Conservation (phyloP, 2,113 vertebrate species). For the Talpa occidentalis region DNA sequence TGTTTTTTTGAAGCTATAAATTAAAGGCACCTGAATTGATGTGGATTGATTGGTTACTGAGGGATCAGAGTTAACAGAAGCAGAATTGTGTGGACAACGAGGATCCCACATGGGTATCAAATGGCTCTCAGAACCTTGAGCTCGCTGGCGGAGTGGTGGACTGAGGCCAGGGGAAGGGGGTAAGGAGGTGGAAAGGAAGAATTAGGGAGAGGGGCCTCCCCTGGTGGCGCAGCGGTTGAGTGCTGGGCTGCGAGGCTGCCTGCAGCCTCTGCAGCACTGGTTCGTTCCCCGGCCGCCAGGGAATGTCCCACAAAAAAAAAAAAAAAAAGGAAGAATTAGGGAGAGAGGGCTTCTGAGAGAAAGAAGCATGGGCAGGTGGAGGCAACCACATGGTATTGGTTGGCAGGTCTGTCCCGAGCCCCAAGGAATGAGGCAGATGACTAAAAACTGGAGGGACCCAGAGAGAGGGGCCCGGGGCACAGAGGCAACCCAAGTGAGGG, state of each 20-base stretch:
- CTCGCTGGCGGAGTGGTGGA: not conserved
- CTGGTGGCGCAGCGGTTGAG: too few relatives aligned
- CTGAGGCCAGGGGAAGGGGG: not conserved
- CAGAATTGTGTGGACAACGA: not conserved
- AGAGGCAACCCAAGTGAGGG: not conserved
- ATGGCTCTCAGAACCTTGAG: not conserved
- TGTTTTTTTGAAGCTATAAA: not conserved
- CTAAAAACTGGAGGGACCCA: not conserved
- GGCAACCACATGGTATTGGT: not conserved
- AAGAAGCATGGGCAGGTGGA: not conserved
- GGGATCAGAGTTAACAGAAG: not conserved
- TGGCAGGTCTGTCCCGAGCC: not conserved
- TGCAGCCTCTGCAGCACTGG: too few relatives aligned
- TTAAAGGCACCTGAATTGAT: not conserved
- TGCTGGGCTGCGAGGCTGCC: too few relatives aligned
- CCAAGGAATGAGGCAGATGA: not conserved
- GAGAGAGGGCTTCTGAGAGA: not conserved
- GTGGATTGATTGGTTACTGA: not conserved
- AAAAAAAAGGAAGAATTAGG: too few relatives aligned
- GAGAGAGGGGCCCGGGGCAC: not conserved
- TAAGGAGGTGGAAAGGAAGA: too few relatives aligned
- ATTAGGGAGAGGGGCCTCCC: too few relatives aligned
- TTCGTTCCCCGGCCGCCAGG: too few relatives aligned
- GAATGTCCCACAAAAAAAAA: too few relatives aligned
- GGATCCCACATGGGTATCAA: not conserved